Evolutionary conservation across 2,113 vertebrate genomes (phyloP).

Genomic region (Pitta sordida): DNA sequence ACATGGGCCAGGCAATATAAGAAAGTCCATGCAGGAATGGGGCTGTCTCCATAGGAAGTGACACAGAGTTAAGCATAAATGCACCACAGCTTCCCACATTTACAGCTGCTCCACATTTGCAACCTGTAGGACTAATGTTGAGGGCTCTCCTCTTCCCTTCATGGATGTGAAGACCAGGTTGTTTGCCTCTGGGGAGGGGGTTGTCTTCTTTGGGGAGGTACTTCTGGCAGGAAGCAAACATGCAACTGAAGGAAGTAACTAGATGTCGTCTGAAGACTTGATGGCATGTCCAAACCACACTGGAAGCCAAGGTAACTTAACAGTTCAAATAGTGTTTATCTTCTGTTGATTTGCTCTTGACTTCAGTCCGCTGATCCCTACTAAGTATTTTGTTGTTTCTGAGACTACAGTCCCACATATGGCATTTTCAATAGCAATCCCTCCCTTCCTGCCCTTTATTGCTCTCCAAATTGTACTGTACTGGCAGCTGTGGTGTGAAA

Average conservation of each 20-base stretch:
- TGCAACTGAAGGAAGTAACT: not conserved
- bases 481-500: not conserved
- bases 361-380: not conserved
- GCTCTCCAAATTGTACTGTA: not conserved
- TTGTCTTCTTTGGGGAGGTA: not conserved
- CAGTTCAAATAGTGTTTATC: not conserved
- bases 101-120: not conserved
- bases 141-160: not conserved
- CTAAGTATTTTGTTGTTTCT: not conserved
- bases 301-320: not conserved
- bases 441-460: not conserved
- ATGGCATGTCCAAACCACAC: not conserved
- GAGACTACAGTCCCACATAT: not conserved
- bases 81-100: not conserved
- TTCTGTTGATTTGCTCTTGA: not conserved
- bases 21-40: not conserved
- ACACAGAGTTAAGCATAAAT: not conserved
- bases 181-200: not conserved
- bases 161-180: not conserved
- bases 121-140: not conserved
- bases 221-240: not conserved
- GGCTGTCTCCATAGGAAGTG: not conserved
- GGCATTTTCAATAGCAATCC: not conserved
- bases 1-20: fast-evolving
- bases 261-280: not conserved